Evolutionary conservation across 2,113 vertebrate genomes (phyloP).

Genomic region (Myxocyprinus asiaticus): DNA sequence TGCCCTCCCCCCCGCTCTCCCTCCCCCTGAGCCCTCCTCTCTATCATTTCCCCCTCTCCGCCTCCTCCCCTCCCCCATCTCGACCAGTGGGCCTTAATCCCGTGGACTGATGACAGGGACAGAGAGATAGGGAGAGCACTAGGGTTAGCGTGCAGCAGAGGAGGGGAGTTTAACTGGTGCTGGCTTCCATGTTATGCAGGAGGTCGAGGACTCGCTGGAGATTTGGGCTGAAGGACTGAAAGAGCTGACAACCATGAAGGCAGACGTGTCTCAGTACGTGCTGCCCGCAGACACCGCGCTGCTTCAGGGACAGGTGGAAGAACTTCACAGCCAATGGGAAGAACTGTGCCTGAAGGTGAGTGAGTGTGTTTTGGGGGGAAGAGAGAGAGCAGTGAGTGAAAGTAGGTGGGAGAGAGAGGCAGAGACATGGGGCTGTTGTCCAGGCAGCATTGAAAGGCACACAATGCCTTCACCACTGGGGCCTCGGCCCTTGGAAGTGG

Average conservation of each 20-base stretch:
- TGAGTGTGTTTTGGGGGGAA: neutral
- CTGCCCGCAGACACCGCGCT: slow-evolving; percentile 77
- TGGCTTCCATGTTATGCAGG: slow-evolving; percentile 80
- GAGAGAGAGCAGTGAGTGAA: neutral
- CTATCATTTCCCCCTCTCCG: slow-evolving; percentile 54
- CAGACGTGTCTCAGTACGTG: slow-evolving; percentile 76
- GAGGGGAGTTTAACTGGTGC: slow-evolving; percentile 56
- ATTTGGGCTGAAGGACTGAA: slow-evolving; percentile 74
- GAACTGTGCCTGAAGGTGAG: slow-evolving; percentile 77
- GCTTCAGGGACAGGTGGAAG: slow-evolving; percentile 82
- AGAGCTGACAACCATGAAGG: slow-evolving; percentile 81
- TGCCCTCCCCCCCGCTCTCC: slow-evolving; percentile 1
- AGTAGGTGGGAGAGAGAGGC: slow-evolving; percentile 14
- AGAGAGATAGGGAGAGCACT: slow-evolving; percentile 12
- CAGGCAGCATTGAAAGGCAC: slow-evolving; percentile 46
- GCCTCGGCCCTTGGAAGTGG: neutral
- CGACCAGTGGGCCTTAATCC: slow-evolving; percentile 74
- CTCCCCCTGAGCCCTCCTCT: slow-evolving; percentile 34
- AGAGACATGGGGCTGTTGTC: slow-evolving; percentile 56
- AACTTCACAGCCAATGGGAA: slow-evolving; percentile 81
- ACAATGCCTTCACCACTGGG: slow-evolving; percentile 63
- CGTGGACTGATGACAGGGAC: slow-evolving; percentile 72
- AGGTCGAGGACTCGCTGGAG: slow-evolving; percentile 81
- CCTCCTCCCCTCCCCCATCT: slow-evolving; percentile 67
- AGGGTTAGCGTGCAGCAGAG: slow-evolving; percentile 32